Percentiles rank a stretch among this genome's conserved stretches.
Conservation (phyloP, 2,888 invertebrate species). For the Plemyria rubiginata region DNA sequence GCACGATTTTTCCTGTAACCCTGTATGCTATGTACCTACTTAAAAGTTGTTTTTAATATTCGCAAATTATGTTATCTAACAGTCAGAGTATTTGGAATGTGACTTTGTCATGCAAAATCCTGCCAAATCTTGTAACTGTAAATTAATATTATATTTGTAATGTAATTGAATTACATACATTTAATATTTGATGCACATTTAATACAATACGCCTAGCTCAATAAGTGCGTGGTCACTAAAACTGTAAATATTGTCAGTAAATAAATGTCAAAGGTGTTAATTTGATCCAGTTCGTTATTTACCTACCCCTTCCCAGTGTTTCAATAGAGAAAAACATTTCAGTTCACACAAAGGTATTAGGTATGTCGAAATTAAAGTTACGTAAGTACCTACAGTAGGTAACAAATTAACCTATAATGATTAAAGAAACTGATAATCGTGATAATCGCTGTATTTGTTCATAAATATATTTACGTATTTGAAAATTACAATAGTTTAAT, state of each 20-base stretch:
- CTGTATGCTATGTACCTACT: constrained; percentile 72
- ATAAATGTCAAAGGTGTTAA: constrained; percentile 84
- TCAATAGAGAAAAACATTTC: background rate
- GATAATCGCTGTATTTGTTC: no score
- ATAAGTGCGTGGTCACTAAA: constrained; percentile 84
- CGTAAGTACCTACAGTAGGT: no score
- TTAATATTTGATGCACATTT: constrained; percentile 79
- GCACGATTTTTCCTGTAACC: no score
- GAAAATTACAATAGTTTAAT: no score
- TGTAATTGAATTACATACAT: constrained; percentile 82
- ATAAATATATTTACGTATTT: no score
- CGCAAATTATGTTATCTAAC: constrained; percentile 44
- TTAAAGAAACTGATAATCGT: no score
- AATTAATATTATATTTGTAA: constrained; percentile 65
- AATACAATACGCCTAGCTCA: constrained; percentile 82
- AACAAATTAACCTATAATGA: no score
- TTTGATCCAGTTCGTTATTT: constrained; percentile 40
- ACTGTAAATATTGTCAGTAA: constrained; percentile 84
- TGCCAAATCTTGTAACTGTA: constrained; percentile 72
- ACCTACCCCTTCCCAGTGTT: background rate
- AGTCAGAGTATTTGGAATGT: constrained; percentile 60
- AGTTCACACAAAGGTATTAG: background rate
- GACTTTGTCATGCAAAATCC: constrained; percentile 81
- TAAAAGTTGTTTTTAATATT: constrained; percentile 60
- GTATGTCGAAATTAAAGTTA: background rate